phyloP scores from a whole-genome alignment of 2,113 vertebrate genomes.

The Eurystomus gularis region DNA sequence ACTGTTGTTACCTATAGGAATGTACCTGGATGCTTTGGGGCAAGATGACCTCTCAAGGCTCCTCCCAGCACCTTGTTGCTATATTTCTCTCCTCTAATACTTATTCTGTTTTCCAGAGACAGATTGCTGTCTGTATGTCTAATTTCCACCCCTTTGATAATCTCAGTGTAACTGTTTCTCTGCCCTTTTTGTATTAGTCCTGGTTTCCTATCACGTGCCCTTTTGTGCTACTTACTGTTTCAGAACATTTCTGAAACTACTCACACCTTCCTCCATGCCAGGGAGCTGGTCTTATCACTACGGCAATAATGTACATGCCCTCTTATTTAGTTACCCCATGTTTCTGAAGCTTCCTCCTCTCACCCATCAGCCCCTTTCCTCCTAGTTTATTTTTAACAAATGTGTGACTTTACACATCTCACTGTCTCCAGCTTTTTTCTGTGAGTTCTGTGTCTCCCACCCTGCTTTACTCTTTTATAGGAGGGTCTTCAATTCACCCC shows the following conservation, averaged over 20 bases:
- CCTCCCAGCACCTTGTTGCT: neutral
- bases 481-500: neutral
- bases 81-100: neutral
- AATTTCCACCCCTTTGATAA: neutral
- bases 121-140: neutral
- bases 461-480: neutral
- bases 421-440: neutral
- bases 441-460: neutral
- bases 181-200: neutral
- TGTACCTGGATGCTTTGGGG: neutral
- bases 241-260: neutral
- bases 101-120: neutral
- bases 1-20: neutral
- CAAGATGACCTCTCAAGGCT: neutral
- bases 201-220: neutral
- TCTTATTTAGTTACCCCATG: neutral
- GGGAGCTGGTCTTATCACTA: neutral
- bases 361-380: neutral
- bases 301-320: rapidly evolving
- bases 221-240: neutral
- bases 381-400: neutral
- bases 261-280: neutral
- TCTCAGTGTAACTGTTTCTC: neutral
- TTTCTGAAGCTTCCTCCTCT: neutral
- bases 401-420: neutral